Conservation (phyloP, 2,888 invertebrate species). For the Digitonthophagus gazella region DNA sequence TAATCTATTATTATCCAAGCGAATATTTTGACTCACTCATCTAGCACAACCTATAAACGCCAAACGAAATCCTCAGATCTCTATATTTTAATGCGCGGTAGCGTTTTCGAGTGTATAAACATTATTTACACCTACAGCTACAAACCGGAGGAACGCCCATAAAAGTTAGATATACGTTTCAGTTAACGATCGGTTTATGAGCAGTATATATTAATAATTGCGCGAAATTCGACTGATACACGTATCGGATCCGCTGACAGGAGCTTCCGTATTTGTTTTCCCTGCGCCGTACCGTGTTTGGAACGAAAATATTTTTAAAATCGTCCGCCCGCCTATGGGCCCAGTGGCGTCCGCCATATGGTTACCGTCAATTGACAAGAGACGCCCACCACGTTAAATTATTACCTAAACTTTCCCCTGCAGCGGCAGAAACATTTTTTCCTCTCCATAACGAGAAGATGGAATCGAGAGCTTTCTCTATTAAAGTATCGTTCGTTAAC, state of each 20-base stretch:
- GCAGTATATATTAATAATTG: background rate
- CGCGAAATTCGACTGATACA: background rate
- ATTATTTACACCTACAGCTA: background rate
- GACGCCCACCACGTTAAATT: slow-evolving; percentile 10
- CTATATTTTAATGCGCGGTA: background rate
- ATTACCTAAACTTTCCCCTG: slow-evolving; percentile 7
- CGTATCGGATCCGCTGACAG: background rate
- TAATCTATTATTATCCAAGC: too few relatives aligned
- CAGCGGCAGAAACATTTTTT: background rate
- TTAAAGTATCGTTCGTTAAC: too few relatives aligned
- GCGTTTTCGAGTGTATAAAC: background rate
- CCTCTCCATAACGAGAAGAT: background rate
- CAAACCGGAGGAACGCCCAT: background rate
- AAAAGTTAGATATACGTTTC: background rate
- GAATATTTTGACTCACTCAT: too few relatives aligned
- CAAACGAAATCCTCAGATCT: background rate
- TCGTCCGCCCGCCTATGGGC: background rate
- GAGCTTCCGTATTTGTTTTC: background rate
- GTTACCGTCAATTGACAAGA: slow-evolving; percentile 13
- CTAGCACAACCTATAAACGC: background rate
- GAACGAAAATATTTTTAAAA: slow-evolving; percentile 14
- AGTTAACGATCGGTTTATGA: background rate
- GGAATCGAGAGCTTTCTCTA: too few relatives aligned
- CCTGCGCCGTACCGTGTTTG: slow-evolving; percentile 6
- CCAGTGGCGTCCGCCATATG: slow-evolving; percentile 6